Base-by-base conservation (phyloP, 1,140 invertebrate species). In the Panagrolaimus sp. region DNA sequence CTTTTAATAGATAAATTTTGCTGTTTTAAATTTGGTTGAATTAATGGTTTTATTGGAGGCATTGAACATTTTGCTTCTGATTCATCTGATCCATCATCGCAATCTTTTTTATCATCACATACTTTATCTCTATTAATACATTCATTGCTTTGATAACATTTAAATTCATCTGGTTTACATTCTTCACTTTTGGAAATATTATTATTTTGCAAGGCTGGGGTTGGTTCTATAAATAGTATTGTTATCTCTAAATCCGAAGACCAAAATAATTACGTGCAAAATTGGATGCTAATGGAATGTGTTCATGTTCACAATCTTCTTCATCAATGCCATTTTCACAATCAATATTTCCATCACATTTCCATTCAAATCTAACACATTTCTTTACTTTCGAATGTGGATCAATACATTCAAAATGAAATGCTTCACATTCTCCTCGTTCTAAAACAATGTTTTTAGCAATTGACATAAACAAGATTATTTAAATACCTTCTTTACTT, bases 391-490 rank as follows among this genome's bases (percentile, higher is more conserved):
- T 27, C 11, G 51, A 57, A 57, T 57, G 51, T 25, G 51, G 51
- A 57, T 57, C 51, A 57, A 57, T 27, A 8, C 51, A 57, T 57
- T 57, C 51, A 57, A 57, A 57, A 57, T 57, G 51, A 11, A 57
- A 23, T 20, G 20, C 51, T n/a, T 11, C 27, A 20, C 51, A 57
- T 38, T 38, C 31, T 38, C 31, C 31, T 38, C 31, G 31, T 4
- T 38, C 31, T 38, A 38, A 38, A 38, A 38, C 7, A 38, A 2
- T 7, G 2, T 7, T 4, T 38, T 38, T 38, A 38, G 31, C 2
- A 38, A 38, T 38, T 38, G 7, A 38, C 7, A 4, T 38, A 4
- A 38, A 38, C 7, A 4, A 2, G 2, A 7, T 38, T 2, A 38
- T 38, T 4, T 38, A 38, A 2, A 0, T 20, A 13, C 14, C 27